These are phyloP conservation scores for Prenolepis imparis DNA, from an alignment of 2,888 invertebrate species.

Conservation along the genomic window DNA sequence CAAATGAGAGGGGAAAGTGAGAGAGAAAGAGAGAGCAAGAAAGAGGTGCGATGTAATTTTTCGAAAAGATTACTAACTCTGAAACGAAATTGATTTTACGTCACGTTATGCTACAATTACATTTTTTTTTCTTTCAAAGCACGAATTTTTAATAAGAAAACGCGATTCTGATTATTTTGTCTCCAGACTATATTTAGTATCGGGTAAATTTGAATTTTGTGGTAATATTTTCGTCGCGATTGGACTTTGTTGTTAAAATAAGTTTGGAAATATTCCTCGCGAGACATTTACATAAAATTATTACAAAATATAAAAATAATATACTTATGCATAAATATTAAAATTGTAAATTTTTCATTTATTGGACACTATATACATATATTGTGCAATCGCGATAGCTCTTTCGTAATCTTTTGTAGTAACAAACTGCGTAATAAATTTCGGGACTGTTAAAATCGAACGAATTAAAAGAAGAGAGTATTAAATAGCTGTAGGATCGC, in stretches of 20 bases:
- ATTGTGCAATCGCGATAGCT: not conserved
- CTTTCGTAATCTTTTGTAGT: not conserved
- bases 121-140: conserved; percentile 1
- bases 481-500: conserved; percentile 63
- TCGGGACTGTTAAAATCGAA: conserved; percentile 66
- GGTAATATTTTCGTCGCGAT: not conserved
- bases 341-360: not conserved
- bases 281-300: not conserved
- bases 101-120: conserved; percentile 27
- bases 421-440: conserved; percentile 58
- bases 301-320: not conserved
- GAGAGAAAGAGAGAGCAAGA: not conserved
- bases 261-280: conserved; percentile 8
- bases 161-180: not conserved
- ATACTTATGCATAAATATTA: conserved; percentile 8
- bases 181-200: not conserved
- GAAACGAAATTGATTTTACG: conserved; percentile 40
- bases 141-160: not conserved
- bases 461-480: conserved; percentile 69
- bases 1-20: conserved; percentile 47
- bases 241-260: not conserved
- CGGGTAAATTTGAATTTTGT: conserved; percentile 24
- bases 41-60: conserved; percentile 10
- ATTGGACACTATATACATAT: not conserved
- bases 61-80: not conserved